Conservation (phyloP, 2,113 vertebrate species). For the Gavialis gangeticus region DNA sequence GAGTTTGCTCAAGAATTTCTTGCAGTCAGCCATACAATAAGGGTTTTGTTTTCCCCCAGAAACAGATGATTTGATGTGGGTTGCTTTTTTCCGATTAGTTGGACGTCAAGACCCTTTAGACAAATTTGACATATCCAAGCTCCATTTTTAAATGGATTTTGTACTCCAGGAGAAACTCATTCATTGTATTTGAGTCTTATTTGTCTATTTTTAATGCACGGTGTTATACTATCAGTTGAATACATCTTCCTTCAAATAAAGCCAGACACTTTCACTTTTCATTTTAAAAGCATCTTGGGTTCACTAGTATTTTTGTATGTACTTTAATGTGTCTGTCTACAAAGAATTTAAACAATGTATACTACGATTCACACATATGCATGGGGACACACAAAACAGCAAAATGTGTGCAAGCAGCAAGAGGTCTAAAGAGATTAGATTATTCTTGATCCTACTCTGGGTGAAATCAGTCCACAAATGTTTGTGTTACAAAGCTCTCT, state of each 20-base stretch:
- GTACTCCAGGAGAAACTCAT: background rate
- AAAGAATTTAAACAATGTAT: background rate
- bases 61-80: too few species aligned
- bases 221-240: background rate
- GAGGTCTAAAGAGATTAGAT: background rate
- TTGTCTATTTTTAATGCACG: background rate
- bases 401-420: background rate
- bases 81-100: background rate
- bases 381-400: background rate
- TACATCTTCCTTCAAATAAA: background rate
- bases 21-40: background rate
- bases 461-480: background rate
- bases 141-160: background rate
- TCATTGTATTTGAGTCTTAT: background rate
- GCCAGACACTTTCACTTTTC: background rate
- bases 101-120: background rate
- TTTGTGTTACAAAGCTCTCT: background rate
- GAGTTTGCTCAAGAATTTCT: background rate
- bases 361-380: background rate
- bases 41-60: too few species aligned
- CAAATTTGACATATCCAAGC: background rate
- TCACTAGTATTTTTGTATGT: background rate
- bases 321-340: accelerated
- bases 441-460: accelerated
- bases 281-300: background rate